These are phyloP conservation scores for Volucella inflata DNA, from an alignment of 2,888 invertebrate species.

Conservation along the genomic window DNA sequence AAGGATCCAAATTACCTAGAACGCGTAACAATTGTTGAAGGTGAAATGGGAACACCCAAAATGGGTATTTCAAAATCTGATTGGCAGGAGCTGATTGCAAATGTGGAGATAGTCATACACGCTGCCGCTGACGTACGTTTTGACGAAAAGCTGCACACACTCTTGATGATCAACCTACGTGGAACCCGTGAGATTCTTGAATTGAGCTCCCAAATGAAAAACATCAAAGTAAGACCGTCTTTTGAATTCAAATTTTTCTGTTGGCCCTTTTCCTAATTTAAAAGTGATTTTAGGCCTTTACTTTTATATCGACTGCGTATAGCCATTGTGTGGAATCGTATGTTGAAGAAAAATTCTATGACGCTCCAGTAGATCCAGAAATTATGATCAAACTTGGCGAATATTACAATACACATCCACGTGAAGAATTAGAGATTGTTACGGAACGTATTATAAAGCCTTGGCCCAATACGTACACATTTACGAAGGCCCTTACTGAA, in stretches of 20 bases:
- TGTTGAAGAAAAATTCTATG: slow-evolving; percentile 77
- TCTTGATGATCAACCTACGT: slow-evolving; percentile 76
- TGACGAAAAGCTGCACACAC: slow-evolving; percentile 76
- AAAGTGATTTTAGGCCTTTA: slow-evolving; percentile 73
- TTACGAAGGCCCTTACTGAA: slow-evolving; percentile 78
- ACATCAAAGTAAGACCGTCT: slow-evolving; percentile 68
- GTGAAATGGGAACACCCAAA: slow-evolving; percentile 74
- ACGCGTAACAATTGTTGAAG: slow-evolving; percentile 77
- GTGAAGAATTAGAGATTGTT: slow-evolving; percentile 57
- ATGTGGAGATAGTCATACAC: slow-evolving; percentile 78
- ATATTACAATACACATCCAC: not conserved
- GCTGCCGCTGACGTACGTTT: slow-evolving; percentile 78
- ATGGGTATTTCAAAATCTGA: slow-evolving; percentile 76
- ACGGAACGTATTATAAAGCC: slow-evolving; percentile 76
- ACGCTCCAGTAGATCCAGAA: slow-evolving; percentile 76
- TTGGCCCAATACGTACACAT: slow-evolving; percentile 78
- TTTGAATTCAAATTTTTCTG: not conserved
- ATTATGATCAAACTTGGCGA: slow-evolving; percentile 76
- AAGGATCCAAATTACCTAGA: slow-evolving; percentile 73
- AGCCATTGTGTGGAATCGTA: slow-evolving; percentile 71
- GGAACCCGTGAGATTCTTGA: slow-evolving; percentile 77
- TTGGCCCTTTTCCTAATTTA: too few species aligned
- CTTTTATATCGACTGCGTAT: slow-evolving; percentile 78
- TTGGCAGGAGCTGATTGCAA: slow-evolving; percentile 71
- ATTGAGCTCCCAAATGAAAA: slow-evolving; percentile 74